Base-by-base conservation (phyloP, 2,888 invertebrate genomes). In the Habrosyne pyritoides region DNA sequence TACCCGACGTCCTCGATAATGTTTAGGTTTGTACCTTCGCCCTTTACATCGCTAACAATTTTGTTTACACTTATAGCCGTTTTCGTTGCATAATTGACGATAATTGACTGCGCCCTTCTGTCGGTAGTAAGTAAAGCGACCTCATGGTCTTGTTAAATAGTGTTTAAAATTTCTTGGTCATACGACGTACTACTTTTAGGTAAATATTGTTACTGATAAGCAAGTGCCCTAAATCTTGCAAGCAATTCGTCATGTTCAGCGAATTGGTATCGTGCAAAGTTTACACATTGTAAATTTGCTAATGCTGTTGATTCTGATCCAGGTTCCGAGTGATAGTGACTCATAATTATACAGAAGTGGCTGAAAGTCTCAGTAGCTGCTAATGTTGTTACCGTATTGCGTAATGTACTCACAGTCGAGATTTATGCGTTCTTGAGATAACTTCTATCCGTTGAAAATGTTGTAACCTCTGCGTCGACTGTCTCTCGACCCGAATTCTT, bases 21-120 rank as follows among this genome's bases (percentile, higher is more conserved):
- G 61, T 66, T 68, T 67, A 58, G 71, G 66, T 75, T 78, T 75
- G 59, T 69, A 62, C 48, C 48, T 49, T 24, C 64, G 75, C 77
- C 76, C 77, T 79, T 60, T 55, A 73, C 71, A 64, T 67, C 74
- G 75, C 79, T 82, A 83, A 84, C 70, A 65, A 76, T 77, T 81
- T 73, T 84, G 81, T 86, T 83, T 82, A 75, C 82, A 70, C 63
- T 66, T 75, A 65, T 54, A 61, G 70, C 59, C 61, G 60, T 60
- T 65, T 63, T 64, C 54, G 59, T 86, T 80, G 73, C 72, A 75
- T 81, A 83, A 85, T 69, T 63, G 59, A 68, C 68, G 75, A 79
- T 85, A 83, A 83, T 73, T 76, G 69, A 70, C 66, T 71, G 61
- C 67, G 77, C 79, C 80, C 79, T 82, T 81, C 76, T 77, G 70